A percentile compares a stretch with the other conserved stretches of the same genome.
Evolutionary conservation across 1,140 invertebrate species (phyloP).

Genomic region (Luehdorfia chinensis): DNA sequence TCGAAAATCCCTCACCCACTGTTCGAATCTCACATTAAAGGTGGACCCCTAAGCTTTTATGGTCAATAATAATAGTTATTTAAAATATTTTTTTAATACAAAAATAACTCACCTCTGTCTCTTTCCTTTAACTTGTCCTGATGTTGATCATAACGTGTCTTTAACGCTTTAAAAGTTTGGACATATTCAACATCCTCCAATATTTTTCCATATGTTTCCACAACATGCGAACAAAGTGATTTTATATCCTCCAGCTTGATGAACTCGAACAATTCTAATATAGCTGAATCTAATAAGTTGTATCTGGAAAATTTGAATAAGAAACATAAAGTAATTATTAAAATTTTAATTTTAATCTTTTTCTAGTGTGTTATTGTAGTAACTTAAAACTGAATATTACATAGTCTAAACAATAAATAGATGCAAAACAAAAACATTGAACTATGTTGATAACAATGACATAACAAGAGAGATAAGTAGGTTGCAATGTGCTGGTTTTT

Average conservation of each 20-base stretch:
- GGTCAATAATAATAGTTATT: too few species aligned
- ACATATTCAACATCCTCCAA: conserved; percentile 97
- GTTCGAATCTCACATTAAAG: too few species aligned
- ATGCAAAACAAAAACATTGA: too few species aligned
- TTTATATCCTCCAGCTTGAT: conserved; percentile 98
- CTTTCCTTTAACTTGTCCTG: conserved; percentile 93
- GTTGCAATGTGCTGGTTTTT: too few species aligned
- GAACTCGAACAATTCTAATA: conserved; percentile 99
- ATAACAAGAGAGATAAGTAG: too few species aligned
- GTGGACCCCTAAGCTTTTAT: too few species aligned
- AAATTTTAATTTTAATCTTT: not conserved
- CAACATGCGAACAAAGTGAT: conserved; percentile 94
- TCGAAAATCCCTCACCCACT: too few species aligned
- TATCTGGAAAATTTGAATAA: conserved; percentile 88
- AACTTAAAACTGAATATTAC: too few species aligned
- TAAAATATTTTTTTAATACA: too few species aligned
- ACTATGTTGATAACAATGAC: too few species aligned
- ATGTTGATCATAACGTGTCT: conserved; percentile 95
- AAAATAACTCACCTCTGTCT: conserved; percentile 80
- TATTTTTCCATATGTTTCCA: conserved; percentile 96
- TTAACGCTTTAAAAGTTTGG: conserved; percentile 96
- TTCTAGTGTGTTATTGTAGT: too few species aligned
- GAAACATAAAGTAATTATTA: conserved; percentile 6
- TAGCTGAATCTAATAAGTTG: conserved; percentile 98
- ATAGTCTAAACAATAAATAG: too few species aligned